Conservation (phyloP, 2,113 vertebrate species). For the Psephotus haematonotus region DNA sequence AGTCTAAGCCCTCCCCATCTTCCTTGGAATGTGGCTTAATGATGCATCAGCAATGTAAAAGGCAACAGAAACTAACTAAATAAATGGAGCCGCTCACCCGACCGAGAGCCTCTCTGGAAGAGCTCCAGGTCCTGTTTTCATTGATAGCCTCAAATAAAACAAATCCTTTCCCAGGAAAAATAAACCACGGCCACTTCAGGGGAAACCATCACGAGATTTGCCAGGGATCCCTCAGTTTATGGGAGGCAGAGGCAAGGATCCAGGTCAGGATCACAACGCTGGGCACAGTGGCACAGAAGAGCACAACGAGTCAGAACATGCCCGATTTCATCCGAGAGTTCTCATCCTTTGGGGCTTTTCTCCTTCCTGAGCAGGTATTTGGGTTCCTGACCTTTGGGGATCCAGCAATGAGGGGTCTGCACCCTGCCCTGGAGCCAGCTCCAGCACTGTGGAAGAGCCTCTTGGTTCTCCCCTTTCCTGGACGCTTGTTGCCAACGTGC, state of each 20-base stretch:
- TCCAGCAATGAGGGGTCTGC: background rate
- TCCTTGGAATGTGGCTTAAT: conserved; percentile 17
- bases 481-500: background rate
- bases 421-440: background rate
- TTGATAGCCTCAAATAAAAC: background rate
- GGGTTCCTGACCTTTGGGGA: background rate
- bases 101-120: background rate
- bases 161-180: conserved; percentile 25
- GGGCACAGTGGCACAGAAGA: background rate
- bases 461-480: background rate
- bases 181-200: background rate
- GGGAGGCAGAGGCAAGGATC: background rate
- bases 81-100: background rate
- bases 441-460: background rate
- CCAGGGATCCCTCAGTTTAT: background rate
- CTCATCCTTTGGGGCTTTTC: background rate
- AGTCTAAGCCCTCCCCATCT: background rate
- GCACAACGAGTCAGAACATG: background rate
- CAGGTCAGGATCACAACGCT: background rate
- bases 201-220: background rate
- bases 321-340: background rate
- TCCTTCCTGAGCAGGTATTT: background rate
- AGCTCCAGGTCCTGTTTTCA: background rate
- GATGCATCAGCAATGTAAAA: background rate
- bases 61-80: background rate